Evolutionary conservation across 2,797 vertebrate genomes (phyloP).

Genomic region (Ctenopoma kingsleyae): DNA sequence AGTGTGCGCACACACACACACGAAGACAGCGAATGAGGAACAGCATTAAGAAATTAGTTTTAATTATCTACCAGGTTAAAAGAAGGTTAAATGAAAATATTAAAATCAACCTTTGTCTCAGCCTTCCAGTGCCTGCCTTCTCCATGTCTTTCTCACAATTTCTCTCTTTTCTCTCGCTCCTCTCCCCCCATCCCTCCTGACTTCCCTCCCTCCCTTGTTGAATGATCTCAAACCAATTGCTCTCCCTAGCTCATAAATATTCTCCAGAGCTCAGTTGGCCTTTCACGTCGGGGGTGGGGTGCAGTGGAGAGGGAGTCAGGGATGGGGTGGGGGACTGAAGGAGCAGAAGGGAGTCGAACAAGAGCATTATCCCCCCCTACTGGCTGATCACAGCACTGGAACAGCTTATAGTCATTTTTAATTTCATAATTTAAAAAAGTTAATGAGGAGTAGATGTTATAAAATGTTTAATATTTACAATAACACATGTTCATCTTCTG

Average conservation of each 20-base stretch:
- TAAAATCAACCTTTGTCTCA: conserved; percentile 32
- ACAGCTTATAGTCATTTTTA: background rate
- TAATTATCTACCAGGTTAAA: conserved; percentile 45
- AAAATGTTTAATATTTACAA: conserved; percentile 8
- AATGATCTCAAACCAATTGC: conserved; percentile 79
- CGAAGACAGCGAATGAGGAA: background rate
- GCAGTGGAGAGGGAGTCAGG: conserved; percentile 46
- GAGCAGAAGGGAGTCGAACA: conserved; percentile 22
- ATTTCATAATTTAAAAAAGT: background rate
- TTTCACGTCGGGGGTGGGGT: conserved; percentile 64
- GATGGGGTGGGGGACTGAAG: conserved; percentile 20
- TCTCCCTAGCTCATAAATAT: conserved; percentile 76
- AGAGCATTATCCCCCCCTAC: conserved; percentile 65
- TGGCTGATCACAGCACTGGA: conserved; percentile 30
- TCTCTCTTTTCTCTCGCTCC: background rate
- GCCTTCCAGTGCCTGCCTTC: conserved; percentile 18
- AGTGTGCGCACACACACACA: too few relatives aligned
- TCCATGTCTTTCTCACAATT: conserved; percentile 31
- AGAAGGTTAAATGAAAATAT: conserved; percentile 49
- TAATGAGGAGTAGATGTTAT: background rate
- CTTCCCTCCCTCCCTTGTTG: conserved; percentile 25
- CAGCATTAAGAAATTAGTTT: conserved; percentile 25
- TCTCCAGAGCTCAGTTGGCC: conserved; percentile 77
- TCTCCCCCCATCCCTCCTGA: background rate
- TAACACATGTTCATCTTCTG: background rate